Percentiles rank a stretch among this genome's conserved stretches.
Conservation (phyloP, 2,113 vertebrate genomes). For the Atractosteus spatula region DNA sequence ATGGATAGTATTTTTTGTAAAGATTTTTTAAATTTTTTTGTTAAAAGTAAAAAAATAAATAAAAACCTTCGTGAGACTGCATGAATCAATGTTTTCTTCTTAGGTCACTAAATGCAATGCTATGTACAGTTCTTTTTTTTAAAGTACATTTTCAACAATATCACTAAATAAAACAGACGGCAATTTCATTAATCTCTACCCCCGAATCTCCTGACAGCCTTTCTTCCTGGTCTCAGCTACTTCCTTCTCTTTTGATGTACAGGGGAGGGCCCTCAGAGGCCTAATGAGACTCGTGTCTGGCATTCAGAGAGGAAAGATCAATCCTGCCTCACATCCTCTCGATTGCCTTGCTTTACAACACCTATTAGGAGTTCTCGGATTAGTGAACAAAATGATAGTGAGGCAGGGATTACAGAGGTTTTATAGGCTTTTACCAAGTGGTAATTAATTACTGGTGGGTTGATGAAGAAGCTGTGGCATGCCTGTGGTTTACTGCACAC, state of each 20-base stretch:
- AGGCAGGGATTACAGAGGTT: slow-evolving; percentile 51
- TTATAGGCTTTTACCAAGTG: slow-evolving; percentile 52
- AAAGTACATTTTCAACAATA: no score
- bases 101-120: no score
- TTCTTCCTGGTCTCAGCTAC: background rate
- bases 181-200: background rate
- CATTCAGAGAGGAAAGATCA: slow-evolving; percentile 4
- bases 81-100: no score
- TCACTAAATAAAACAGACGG: no score
- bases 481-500: background rate
- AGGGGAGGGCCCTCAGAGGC: background rate
- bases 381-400: slow-evolving; percentile 50
- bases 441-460: slow-evolving; percentile 61
- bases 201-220: background rate
- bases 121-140: no score
- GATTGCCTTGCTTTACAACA: background rate
- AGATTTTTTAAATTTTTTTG: no score
- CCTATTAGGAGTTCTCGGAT: slow-evolving; percentile 46
- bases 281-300: background rate
- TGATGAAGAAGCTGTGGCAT: slow-evolving; percentile 17
- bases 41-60: no score
- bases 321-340: background rate
- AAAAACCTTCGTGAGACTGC: no score
- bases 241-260: background rate
- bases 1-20: no score